These are phyloP conservation scores for Strigamia maritima DNA, from an alignment of 2,888 invertebrate genomes.

Conservation along the genomic window DNA sequence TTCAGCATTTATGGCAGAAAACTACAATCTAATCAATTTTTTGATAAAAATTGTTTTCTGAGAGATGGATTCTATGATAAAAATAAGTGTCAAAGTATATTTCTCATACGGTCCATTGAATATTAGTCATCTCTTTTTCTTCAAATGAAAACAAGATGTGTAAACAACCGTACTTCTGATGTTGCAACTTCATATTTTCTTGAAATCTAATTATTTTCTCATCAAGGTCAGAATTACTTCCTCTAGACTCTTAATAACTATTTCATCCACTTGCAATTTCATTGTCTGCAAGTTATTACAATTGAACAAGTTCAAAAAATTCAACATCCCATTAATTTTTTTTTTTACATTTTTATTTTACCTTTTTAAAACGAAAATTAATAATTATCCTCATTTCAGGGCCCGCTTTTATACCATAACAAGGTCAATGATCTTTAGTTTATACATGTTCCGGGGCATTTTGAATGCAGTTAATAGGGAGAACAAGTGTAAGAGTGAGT, in stretches of 20 bases:
- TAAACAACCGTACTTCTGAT: not conserved
- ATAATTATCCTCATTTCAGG: conserved; percentile 6
- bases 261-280: not conserved
- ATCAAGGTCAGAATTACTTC: conserved; percentile 10
- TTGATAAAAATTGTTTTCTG: too few species aligned
- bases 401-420: not conserved
- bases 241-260: not conserved
- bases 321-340: not conserved
- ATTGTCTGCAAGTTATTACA: not conserved
- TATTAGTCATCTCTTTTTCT: not conserved
- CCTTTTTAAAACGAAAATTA: not conserved
- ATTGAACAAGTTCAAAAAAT: conserved; percentile 7
- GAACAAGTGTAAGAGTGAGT: conserved; percentile 27
- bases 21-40: not conserved
- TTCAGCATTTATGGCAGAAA: too few species aligned
- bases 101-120: not conserved
- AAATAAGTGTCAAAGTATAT: not conserved
- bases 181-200: not conserved
- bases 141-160: conserved; percentile 3
- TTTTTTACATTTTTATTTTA: not conserved
- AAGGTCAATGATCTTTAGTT: conserved; percentile 1
- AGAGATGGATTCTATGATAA: too few species aligned
- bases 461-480: not conserved
- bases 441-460: not conserved
- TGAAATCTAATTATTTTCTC: not conserved